Percentiles rank a stretch among this genome's conserved stretches.
Conservation (phyloP, 92 coral and sea anemone genomes). For the Bergia sp. region DNA sequence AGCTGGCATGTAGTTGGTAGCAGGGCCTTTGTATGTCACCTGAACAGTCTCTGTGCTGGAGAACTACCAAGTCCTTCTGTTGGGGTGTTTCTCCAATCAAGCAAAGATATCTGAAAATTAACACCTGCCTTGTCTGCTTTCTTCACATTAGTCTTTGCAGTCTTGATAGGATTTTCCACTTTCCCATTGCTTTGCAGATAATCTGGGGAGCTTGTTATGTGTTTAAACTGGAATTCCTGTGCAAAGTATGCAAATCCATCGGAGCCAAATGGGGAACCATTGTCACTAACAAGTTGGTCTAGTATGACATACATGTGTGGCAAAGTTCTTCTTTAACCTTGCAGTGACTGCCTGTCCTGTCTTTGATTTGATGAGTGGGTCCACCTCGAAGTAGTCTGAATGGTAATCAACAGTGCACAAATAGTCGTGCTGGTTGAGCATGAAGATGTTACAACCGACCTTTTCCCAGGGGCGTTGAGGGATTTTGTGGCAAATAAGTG, state of each 20-base stretch:
- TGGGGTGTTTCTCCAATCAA: slow-evolving; percentile 36
- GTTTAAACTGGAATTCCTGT: slow-evolving; percentile 51
- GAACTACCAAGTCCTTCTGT: slow-evolving; percentile 30
- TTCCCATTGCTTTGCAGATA: slow-evolving; percentile 57
- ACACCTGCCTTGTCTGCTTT: slow-evolving; percentile 32
- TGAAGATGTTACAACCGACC: slow-evolving; percentile 58
- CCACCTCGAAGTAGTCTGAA: slow-evolving; percentile 55
- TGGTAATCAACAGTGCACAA: slow-evolving; percentile 58
- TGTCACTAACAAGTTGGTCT: slow-evolving; percentile 46
- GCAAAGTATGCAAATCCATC: slow-evolving; percentile 43
- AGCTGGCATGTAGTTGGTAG: slow-evolving; percentile 13
- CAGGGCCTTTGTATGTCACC: slow-evolving; percentile 8
- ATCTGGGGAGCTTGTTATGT: slow-evolving; percentile 52
- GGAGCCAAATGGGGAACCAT: slow-evolving; percentile 50
- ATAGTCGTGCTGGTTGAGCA: slow-evolving; percentile 35
- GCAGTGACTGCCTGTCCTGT: slow-evolving; percentile 49
- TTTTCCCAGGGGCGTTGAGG: slow-evolving; percentile 55
- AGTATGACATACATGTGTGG: slow-evolving; percentile 64
- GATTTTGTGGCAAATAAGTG: slow-evolving; percentile 48
- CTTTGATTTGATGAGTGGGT: slow-evolving; percentile 47
- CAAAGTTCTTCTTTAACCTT: slow-evolving; percentile 53
- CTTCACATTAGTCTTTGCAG: slow-evolving; percentile 40
- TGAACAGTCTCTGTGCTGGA: slow-evolving; percentile 21
- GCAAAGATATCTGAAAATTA: slow-evolving; percentile 28
- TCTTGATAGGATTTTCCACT: slow-evolving; percentile 51